Evolutionary conservation across 2,888 invertebrate genomes (phyloP), one percentile per base, ranked within the genome.

Genomic region (Micropterix aruncella): DNA sequence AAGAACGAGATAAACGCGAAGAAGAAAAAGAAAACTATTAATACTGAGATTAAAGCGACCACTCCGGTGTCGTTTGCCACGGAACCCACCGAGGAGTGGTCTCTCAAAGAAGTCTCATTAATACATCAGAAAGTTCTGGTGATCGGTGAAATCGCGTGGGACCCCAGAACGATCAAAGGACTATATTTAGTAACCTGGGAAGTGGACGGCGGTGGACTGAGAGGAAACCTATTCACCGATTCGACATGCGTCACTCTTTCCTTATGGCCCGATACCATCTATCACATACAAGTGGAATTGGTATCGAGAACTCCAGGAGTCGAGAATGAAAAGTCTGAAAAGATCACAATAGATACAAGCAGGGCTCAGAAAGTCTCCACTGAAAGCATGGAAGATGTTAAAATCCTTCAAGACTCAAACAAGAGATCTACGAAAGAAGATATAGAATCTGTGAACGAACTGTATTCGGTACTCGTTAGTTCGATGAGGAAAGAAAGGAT

Each of bases 151-250:
- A 79, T 83, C 52, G 78, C 79, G 41, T 83, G 83, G 83, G 79
- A 80, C 54, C 75, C 79, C 7, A 76, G 77, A 62, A 73, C 76
- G 57, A 70, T 66, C 45, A 73, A 74, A 43, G 78, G 77, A 18
- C 79, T 85, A 47, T 86, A 85, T 63, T 70, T 86, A 56, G 84
- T 87, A 43, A 85, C 85, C 48, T 87, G 86, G 86, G 86, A 87
- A 72, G 81, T 86, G 44, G 82, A 81, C 56, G 85, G 85, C 46
- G 85, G 85, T 52, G 85, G 85, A 50, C 68, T 87, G 48, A 84
- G 83, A 65, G 86, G 86, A 51, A 85, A 86, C 63, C 70, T 86
- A 51, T 83, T 85, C 63, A 87, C 86, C 38, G 85, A 86, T 62
- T 81, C 83, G 43, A 83, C 83, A 46, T 77, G 80, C 55, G 85